Conservation (phyloP, 2,797 vertebrate genomes). For the Eupleurogrammus muticus region DNA sequence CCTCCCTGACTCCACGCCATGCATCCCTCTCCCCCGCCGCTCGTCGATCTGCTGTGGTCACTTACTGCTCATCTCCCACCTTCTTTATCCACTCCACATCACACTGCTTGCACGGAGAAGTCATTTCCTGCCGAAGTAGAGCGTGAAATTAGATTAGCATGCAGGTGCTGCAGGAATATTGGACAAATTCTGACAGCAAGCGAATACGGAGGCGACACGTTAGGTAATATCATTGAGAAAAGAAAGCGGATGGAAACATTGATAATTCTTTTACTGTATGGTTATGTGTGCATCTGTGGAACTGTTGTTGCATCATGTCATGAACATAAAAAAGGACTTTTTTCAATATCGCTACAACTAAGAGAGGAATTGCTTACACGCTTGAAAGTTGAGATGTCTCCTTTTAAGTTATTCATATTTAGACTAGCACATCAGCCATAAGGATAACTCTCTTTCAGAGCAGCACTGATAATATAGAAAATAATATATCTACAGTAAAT, state of each 20-base stretch:
- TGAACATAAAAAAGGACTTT: too few species aligned
- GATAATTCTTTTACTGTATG: not conserved
- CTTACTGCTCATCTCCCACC: constrained; percentile 98
- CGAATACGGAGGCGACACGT: constrained; percentile 30
- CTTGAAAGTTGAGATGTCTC: not conserved
- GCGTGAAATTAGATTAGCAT: constrained; percentile 78
- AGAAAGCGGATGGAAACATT: constrained; percentile 4
- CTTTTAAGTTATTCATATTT: not conserved
- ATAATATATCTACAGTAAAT: not conserved
- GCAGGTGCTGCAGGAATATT: constrained; percentile 60
- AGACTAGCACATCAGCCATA: not conserved
- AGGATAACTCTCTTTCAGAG: not conserved
- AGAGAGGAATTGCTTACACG: not conserved
- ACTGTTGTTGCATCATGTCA: too few species aligned
- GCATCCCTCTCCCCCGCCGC: not conserved
- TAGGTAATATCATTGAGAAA: constrained; percentile 1
- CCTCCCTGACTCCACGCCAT: not conserved
- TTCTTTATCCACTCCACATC: constrained; percentile 99
- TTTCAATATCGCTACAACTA: not conserved
- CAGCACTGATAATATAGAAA: not conserved
- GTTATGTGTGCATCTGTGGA: not conserved
- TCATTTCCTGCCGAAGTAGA: constrained; percentile 89
- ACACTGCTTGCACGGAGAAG: constrained; percentile 91
- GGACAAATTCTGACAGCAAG: constrained; percentile 59
- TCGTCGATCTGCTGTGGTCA: constrained; percentile 60